phyloP scores from a whole-genome alignment of 1,140 invertebrate genomes.

The Mycetomoellerius zeteki region DNA sequence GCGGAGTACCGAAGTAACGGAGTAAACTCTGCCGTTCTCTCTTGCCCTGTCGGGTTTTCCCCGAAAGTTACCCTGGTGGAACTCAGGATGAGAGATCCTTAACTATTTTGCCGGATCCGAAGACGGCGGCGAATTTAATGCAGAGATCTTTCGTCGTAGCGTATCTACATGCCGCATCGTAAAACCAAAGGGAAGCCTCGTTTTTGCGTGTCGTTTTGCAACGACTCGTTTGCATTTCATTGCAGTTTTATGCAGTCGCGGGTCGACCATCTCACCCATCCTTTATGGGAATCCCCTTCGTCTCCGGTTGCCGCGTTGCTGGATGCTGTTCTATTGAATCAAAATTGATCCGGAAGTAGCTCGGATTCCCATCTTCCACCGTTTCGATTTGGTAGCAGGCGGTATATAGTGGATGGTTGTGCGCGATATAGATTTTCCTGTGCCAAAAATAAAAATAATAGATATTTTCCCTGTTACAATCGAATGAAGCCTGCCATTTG shows the following conservation, averaged over 20 bases:
- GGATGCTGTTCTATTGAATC: constrained; percentile 42
- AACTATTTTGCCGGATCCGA: constrained; percentile 56
- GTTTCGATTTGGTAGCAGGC: background rate
- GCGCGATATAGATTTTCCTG: constrained; percentile 18
- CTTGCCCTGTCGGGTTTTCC: constrained; percentile 43
- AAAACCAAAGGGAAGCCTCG: constrained; percentile 51
- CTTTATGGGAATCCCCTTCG: constrained; percentile 17
- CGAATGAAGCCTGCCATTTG: constrained; percentile 21
- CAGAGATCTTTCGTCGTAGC: constrained; percentile 40
- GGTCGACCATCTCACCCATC: constrained; percentile 36
- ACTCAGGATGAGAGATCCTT: constrained; percentile 32
- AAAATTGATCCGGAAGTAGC: constrained; percentile 46
- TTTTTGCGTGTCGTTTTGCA: constrained; percentile 61
- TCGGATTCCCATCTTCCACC: constrained; percentile 32
- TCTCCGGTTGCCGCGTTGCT: constrained; percentile 6
- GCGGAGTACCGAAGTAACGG: background rate
- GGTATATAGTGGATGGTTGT: background rate
- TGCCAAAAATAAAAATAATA: constrained; percentile 36
- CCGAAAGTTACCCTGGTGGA: constrained; percentile 32
- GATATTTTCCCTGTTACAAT: constrained; percentile 27
- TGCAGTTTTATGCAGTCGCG: constrained; percentile 67
- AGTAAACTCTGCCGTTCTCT: constrained; percentile 52
- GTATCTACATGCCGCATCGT: constrained; percentile 30
- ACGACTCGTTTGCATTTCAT: constrained; percentile 70
- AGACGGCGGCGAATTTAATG: constrained; percentile 58